Conservation (phyloP, 1,140 invertebrate species). For the Drosophila willistoni region DNA sequence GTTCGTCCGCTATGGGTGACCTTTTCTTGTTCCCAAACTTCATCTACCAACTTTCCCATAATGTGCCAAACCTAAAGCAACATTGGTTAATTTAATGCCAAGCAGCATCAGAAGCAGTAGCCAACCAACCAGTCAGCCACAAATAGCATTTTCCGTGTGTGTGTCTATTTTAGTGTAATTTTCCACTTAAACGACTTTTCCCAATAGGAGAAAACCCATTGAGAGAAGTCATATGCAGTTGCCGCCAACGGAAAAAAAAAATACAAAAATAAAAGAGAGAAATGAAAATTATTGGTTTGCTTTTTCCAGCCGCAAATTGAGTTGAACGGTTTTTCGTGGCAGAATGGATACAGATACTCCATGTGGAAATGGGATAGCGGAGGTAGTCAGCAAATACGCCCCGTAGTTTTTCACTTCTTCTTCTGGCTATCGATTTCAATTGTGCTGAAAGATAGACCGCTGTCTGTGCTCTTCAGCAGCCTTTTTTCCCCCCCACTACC, state of each 20-base stretch:
- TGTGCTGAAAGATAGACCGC: conserved; percentile 57
- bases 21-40: neutral
- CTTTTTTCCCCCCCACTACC: neutral
- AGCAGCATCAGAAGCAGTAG: neutral
- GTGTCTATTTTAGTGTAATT: conserved; percentile 80
- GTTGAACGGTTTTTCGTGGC: conserved; percentile 62
- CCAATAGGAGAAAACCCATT: conserved; percentile 16
- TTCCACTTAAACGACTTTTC: conserved; percentile 72
- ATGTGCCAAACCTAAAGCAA: neutral
- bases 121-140: conserved; percentile 31
- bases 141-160: conserved; percentile 63
- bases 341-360: conserved; percentile 12
- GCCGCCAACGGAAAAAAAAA: conserved; percentile 70
- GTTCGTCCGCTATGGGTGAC: neutral
- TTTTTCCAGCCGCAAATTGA: conserved; percentile 61
- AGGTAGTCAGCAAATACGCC: conserved; percentile 29
- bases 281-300: conserved; percentile 76
- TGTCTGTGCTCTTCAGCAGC: conserved; percentile 31
- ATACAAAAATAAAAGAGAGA: conserved; percentile 46
- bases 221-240: conserved; percentile 50
- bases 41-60: neutral
- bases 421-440: conserved; percentile 70
- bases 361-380: conserved; percentile 3
- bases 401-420: conserved; percentile 61
- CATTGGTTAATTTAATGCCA: conserved; percentile 39